Evolutionary conservation across 2,888 invertebrate species (phyloP).

Genomic region (Calameuta idolon): DNA sequence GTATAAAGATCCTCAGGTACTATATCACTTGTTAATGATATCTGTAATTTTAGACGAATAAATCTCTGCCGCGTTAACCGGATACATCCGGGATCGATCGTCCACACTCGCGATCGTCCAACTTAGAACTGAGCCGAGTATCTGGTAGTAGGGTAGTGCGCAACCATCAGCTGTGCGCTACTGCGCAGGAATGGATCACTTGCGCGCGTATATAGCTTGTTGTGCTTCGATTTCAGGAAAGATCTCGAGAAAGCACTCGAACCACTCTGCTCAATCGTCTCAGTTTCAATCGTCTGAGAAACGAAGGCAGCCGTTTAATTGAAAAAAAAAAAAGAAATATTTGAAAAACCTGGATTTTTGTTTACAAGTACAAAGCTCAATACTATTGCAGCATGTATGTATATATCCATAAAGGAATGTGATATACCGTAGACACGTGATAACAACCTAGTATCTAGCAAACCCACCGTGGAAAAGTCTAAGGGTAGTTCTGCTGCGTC

Average conservation of each 20-base stretch:
- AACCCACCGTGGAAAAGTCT: neutral
- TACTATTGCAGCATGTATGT: neutral
- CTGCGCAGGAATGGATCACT: slow-evolving; percentile 16
- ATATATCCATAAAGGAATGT: neutral
- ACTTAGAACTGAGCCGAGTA: neutral
- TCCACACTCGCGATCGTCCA: neutral
- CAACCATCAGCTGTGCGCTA: slow-evolving; percentile 23
- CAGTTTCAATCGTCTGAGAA: neutral
- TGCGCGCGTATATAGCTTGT: neutral
- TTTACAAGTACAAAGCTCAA: neutral
- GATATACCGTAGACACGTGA: neutral
- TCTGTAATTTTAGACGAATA: neutral
- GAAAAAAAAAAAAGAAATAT: neutral
- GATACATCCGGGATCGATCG: neutral
- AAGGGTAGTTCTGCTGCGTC: neutral
- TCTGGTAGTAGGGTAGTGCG: slow-evolving; percentile 14
- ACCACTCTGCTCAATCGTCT: neutral
- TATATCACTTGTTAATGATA: neutral
- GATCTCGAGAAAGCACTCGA: neutral
- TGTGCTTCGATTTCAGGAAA: neutral
- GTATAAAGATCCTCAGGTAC: neutral
- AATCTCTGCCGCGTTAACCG: neutral
- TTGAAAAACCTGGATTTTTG: neutral
- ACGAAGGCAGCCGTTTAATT: neutral
- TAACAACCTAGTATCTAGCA: neutral